Conservation (phyloP, 1,140 invertebrate genomes). For the Acromyrmex echinatior region DNA sequence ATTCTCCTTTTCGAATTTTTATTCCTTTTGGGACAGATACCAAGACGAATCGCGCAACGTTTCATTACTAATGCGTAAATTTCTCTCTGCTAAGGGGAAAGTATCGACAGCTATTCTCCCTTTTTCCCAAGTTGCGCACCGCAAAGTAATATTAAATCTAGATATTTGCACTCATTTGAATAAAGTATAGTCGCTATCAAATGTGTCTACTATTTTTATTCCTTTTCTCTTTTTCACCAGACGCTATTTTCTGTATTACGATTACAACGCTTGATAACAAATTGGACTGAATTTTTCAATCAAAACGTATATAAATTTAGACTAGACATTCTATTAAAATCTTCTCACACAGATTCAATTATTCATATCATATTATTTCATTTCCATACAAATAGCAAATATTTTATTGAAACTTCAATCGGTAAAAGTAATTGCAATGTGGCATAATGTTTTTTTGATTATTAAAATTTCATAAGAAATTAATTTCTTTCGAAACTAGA, state of each 20-base stretch:
- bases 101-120: neutral
- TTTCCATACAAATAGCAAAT: constrained; percentile 45
- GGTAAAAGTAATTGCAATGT: neutral
- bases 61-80: constrained; percentile 50
- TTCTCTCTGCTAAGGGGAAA: constrained; percentile 5
- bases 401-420: constrained; percentile 33
- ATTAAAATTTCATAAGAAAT: constrained; percentile 16
- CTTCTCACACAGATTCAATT: constrained; percentile 9
- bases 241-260: constrained; percentile 14
- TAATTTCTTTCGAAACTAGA: neutral
- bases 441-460: neutral
- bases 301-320: constrained; percentile 43
- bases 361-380: constrained; percentile 33
- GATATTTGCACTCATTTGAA: neutral
- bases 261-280: constrained; percentile 27
- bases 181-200: constrained; percentile 15
- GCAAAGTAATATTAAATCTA: constrained; percentile 31
- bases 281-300: constrained; percentile 25
- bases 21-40: constrained; percentile 6
- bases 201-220: constrained; percentile 19
- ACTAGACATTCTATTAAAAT: constrained; percentile 33
- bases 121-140: constrained; percentile 22
- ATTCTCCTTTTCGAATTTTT: constrained; percentile 38
- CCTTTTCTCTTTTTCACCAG: neutral
- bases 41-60: constrained; percentile 68